Base-by-base conservation (phyloP, 2,888 invertebrate genomes). In the Coelogynopora nodosa region DNA sequence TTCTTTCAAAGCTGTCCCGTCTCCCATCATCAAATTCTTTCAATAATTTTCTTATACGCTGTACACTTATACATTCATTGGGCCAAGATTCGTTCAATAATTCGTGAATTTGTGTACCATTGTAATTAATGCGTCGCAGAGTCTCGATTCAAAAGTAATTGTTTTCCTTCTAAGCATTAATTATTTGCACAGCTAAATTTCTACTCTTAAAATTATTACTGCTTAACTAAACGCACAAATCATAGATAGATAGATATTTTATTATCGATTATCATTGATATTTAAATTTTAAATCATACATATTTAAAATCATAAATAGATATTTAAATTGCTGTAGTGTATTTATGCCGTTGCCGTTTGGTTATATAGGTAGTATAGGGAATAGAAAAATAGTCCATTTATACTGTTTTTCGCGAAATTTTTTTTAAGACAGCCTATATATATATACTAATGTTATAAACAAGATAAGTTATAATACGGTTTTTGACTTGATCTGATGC, bases 111-210 rank as follows among this genome's bases (percentile, higher is more conserved):
- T 74, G 74, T 74, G 74, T 74, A 74, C 74, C 74, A 74, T 74
- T 49, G 49, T 49, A 49, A 49, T 49, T 74, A 74, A 13, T 74
- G 23, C 74, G 74, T 74, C 74, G 74, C 74, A 74, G 27, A 74
- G 74, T 74, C 74, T 82, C 83, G 83, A 82, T 31, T 27, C 10
- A 82, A 82, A 82, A 82, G 83, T 82, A 82, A 30, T 82, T 82
- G 2, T 82, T 82, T 82, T 82, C 31, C n/a, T 30, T 82, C 31
- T 2, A 82, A 82, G 28, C 31, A 82, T 30, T 82, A 2, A 80
- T 82, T 82, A 82, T 31, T 82, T 82, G 83, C 30, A 30, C 83
- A 31, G 83, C 83, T 31, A 29, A 82, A 74, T 74, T 74, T 74
- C 74, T 74, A 74, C 74, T 74, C 74, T 74, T 10, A 74, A 74